Percentiles rank a stretch among this genome's conserved stretches.
phyloP scores from a whole-genome alignment of 2,113 vertebrate genomes.

The Dipodomys stephensi region DNA sequence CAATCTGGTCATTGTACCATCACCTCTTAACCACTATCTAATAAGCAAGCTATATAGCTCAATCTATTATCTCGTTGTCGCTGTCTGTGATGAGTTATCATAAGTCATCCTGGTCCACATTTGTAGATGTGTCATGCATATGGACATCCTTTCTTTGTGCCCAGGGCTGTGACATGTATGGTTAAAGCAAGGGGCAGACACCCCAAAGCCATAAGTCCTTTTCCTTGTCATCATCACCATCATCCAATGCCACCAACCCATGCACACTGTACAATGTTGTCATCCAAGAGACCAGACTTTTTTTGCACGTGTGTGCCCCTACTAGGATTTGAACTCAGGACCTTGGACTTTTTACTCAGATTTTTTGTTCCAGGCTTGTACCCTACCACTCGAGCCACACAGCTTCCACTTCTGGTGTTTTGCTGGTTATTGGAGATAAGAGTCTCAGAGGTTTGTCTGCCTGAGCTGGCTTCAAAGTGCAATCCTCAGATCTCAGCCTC shows the following conservation, averaged over 20 bases:
- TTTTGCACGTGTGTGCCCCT: no score
- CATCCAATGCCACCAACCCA: neutral
- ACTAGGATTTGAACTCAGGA: no score
- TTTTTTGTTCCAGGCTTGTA: no score
- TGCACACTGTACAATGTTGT: neutral
- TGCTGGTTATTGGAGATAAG: no score
- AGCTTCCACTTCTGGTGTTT: no score
- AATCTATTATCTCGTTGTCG: neutral
- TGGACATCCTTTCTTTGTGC: conserved; percentile 18
- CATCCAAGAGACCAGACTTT: neutral
- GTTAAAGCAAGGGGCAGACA: neutral
- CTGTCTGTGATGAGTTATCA: neutral
- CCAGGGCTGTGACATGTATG: neutral
- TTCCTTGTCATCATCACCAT: neutral
- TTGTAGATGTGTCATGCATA: neutral
- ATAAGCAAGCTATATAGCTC: conserved; percentile 26
- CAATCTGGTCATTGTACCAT: neutral
- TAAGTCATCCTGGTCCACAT: neutral
- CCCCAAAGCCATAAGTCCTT: neutral
- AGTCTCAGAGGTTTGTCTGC: no score
- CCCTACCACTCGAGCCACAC: no score
- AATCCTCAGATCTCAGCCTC: neutral
- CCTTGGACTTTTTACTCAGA: no score
- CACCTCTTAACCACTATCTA: neutral
- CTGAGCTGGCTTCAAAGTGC: no score